Conservation (phyloP, 30 jellyfish, hydroid and myxozoan species). For the Cassiopea andromeda region DNA sequence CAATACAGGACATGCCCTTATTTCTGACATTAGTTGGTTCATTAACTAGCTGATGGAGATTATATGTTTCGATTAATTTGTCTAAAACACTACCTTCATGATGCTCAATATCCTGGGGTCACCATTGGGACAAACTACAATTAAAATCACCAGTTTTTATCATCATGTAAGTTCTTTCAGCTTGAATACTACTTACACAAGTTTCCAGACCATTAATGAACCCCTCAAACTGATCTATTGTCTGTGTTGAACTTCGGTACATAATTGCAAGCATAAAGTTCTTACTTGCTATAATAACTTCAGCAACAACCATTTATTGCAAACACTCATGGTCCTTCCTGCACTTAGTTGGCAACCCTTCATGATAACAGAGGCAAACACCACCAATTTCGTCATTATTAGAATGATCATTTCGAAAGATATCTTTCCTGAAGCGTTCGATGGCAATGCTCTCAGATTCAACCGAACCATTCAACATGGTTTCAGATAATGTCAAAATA, state of each 20-base stretch:
- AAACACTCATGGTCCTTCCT: neutral
- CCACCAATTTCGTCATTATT: neutral
- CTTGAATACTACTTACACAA: too few species aligned
- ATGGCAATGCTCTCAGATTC: neutral
- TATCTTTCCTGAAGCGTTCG: neutral
- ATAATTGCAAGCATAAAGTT: neutral
- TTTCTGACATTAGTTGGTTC: constrained; percentile 44
- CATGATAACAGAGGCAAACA: neutral
- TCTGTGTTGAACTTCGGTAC: neutral
- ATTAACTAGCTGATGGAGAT: constrained; percentile 7
- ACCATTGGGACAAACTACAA: too few species aligned
- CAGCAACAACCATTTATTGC: constrained; percentile 9
- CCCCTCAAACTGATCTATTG: neutral
- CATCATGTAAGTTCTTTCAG: too few species aligned
- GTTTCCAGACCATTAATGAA: neutral
- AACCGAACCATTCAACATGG: neutral
- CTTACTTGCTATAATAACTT: neutral
- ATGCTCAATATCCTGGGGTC: neutral
- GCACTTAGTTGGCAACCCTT: constrained; percentile 12
- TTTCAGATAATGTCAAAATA: constrained; percentile 22
- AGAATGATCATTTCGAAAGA: neutral
- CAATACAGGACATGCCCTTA: neutral
- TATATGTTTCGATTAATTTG: constrained; percentile 33
- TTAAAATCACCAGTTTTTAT: too few species aligned
- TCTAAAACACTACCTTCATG: constrained; percentile 43